Percentiles rank a stretch among this genome's conserved stretches.
phyloP scores from a whole-genome alignment of 2,888 invertebrate species.

The Drosophila longiperda region DNA sequence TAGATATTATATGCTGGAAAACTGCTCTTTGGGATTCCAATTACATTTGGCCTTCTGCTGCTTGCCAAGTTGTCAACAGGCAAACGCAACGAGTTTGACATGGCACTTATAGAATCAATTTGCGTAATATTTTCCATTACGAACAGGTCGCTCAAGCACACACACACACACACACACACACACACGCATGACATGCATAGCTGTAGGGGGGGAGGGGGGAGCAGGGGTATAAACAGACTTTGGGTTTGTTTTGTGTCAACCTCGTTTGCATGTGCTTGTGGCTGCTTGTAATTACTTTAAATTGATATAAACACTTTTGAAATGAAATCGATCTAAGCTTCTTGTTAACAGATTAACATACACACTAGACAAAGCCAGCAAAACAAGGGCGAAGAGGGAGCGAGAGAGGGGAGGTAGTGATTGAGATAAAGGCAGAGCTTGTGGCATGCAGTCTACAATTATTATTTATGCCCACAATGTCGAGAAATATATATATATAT shows the following conservation, averaged over 20 bases:
- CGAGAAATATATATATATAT: slow-evolving; percentile 25
- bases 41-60: slow-evolving; percentile 35
- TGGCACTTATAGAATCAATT: slow-evolving; percentile 62
- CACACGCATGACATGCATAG: background rate
- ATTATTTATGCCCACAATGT: slow-evolving; percentile 75
- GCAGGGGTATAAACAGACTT: slow-evolving; percentile 26
- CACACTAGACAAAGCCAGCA: slow-evolving; percentile 26
- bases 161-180: slow-evolving; percentile 5
- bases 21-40: slow-evolving; percentile 29
- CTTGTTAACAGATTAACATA: slow-evolving; percentile 81
- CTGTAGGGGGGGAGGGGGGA: background rate
- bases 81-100: slow-evolving; percentile 47
- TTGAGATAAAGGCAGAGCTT: slow-evolving; percentile 5
- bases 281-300: slow-evolving; percentile 80
- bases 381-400: background rate
- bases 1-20: slow-evolving; percentile 9
- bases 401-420: background rate
- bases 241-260: slow-evolving; percentile 49
- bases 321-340: slow-evolving; percentile 81
- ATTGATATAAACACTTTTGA: slow-evolving; percentile 81
- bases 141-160: slow-evolving; percentile 33
- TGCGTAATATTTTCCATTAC: slow-evolving; percentile 67
- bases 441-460: slow-evolving; percentile 72
- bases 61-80: slow-evolving; percentile 47
- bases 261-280: slow-evolving; percentile 66